Base-by-base conservation (phyloP, 1,140 invertebrate species). In the Calosoma granatense region DNA sequence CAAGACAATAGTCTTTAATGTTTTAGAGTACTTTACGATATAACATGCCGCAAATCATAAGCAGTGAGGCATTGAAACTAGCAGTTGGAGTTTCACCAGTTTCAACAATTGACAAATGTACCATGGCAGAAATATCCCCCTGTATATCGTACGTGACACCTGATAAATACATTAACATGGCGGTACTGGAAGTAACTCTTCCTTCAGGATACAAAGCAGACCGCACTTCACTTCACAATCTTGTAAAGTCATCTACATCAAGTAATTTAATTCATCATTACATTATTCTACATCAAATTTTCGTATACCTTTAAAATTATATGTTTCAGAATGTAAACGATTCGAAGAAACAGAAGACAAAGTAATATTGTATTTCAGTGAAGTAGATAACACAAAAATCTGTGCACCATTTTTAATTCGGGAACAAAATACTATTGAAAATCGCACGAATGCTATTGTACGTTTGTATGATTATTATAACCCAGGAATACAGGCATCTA, bases 391-490 rank as follows among this genome's bases (percentile, higher is more conserved):
- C 2, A 67, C 76, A 22, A 67, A 68, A 41, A 72, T 72, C 0
- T 79, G 77, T 55, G 65, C 77, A 11, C 71, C 72, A 1, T 76
- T 79, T 56, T 67, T 66, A 17, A 73, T 78, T 11, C 69, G 64
- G 14, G 67, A 75, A 55, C 71, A 65, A 39, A 26, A 51, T 2
- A 23, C 60, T 15, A 58, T 71, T 9, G 61, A 66, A 51, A 60
- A 62, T 22, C 51, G 65, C 14, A 57, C 62, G 17, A 59, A 78
- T 51, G 80, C 80, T 1, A 75, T 77, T 39, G 74, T 85, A 11
- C 78, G 76, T 61, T 72, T 87, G 2, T 87, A 82, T 63, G 84
- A 88, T 68, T 88, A 88, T 62, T 88, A 88, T 64, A 73, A 76
- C 56, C 76, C 78, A 20, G 76, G 79, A 59, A 61, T 75, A 2